phyloP scores from a whole-genome alignment of 2,797 vertebrate species.

The Scleropages formosus region DNA sequence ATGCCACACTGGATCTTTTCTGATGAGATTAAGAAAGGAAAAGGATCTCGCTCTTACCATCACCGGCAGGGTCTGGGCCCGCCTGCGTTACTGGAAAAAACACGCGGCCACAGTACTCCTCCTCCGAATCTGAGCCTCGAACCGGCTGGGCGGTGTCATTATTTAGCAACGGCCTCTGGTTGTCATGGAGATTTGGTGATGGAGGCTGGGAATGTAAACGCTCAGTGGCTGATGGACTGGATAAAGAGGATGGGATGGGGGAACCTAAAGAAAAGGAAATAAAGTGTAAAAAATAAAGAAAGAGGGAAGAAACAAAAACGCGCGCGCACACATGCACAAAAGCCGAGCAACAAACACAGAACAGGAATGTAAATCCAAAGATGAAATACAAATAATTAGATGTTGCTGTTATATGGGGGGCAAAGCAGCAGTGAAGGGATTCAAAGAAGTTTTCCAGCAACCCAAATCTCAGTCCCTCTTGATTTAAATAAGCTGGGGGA shows the following conservation, averaged over 20 bases:
- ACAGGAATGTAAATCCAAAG: not conserved
- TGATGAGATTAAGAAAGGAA: not conserved
- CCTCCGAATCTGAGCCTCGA: slow-evolving; percentile 74
- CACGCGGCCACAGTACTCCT: slow-evolving; percentile 64
- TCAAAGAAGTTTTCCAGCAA: slow-evolving; percentile 1
- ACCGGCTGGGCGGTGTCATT: slow-evolving; percentile 68
- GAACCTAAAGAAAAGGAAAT: slow-evolving; percentile 62
- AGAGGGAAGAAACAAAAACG: slow-evolving; percentile 11
- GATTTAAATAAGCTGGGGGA: not conserved
- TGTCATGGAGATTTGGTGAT: slow-evolving; percentile 78
- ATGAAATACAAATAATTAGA: not conserved
- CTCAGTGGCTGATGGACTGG: slow-evolving; percentile 73
- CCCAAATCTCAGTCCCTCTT: not conserved
- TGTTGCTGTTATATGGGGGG: not conserved
- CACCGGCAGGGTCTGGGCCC: slow-evolving; percentile 54
- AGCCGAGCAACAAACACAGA: not conserved
- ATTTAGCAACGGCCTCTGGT: slow-evolving; percentile 78
- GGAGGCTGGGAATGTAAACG: slow-evolving; percentile 68
- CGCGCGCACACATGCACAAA: not conserved
- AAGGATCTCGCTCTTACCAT: slow-evolving; percentile 54
- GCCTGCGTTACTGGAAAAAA: slow-evolving; percentile 56
- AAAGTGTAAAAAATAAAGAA: slow-evolving; percentile 39
- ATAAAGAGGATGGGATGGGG: slow-evolving; percentile 76
- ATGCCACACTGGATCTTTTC: not conserved
- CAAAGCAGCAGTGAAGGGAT: not conserved